phyloP scores from a whole-genome alignment of 2,113 vertebrate genomes.

The Cranoglanis bouderius region DNA sequence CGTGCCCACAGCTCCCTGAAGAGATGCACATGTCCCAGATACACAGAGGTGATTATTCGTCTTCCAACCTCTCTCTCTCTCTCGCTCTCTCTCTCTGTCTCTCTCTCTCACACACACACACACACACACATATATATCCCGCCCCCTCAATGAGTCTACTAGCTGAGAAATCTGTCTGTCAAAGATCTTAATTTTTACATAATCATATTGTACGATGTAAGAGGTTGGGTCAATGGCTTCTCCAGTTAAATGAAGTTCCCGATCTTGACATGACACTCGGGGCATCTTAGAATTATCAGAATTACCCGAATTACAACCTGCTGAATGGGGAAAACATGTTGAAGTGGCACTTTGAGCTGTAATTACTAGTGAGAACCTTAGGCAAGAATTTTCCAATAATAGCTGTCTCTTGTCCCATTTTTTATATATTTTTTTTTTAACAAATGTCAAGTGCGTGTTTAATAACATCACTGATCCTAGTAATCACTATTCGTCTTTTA shows the following conservation, averaged over 20 bases:
- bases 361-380: neutral
- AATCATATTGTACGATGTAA: neutral
- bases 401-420: conserved; percentile 1
- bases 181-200: neutral
- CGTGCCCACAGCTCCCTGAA: conserved; percentile 59
- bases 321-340: neutral
- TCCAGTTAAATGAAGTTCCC: neutral
- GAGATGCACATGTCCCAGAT: conserved; percentile 45
- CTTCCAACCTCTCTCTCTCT: neutral
- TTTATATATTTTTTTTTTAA: neutral
- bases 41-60: conserved; percentile 45
- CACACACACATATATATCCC: neutral
- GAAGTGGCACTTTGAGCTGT: conserved; percentile 4
- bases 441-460: neutral
- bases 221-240: neutral
- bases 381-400: neutral
- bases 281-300: neutral
- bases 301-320: conserved; percentile 2
- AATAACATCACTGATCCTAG: neutral
- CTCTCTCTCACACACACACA: neutral
- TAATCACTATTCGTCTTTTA: neutral
- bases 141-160: neutral
- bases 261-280: neutral
- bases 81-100: neutral
- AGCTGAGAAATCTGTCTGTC: neutral